phyloP scores from a whole-genome alignment of 1,140 invertebrate species.

The Metaphire vulgaris region DNA sequence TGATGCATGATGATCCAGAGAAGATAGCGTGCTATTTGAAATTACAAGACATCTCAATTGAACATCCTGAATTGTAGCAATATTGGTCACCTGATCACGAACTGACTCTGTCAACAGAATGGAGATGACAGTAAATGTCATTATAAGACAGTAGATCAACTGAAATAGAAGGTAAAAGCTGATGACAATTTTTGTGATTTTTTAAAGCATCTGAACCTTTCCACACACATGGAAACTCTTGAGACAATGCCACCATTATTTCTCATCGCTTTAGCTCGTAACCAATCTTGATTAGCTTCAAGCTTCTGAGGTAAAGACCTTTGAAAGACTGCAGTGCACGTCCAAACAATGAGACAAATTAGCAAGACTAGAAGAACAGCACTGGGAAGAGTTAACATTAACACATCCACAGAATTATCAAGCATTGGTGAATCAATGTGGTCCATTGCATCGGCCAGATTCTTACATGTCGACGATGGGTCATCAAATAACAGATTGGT shows the following conservation, averaged over 20 bases:
- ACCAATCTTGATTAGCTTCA: background rate
- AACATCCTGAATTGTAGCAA: background rate
- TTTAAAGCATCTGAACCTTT: background rate
- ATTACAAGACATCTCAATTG: background rate
- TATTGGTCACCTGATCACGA: background rate
- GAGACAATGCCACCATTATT: background rate
- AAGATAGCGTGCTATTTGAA: background rate
- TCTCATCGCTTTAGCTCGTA: background rate
- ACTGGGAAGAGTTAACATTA: background rate
- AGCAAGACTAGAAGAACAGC: background rate
- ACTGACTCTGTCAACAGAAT: background rate
- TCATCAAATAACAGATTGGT: background rate
- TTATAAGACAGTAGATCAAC: background rate
- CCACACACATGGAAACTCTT: background rate
- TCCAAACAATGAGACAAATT: background rate
- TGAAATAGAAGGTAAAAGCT: background rate
- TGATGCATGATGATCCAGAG: background rate
- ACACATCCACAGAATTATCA: background rate
- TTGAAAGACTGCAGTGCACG: background rate
- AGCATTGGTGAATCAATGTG: background rate
- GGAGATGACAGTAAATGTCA: background rate
- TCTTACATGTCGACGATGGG: background rate
- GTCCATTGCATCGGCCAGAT: background rate
- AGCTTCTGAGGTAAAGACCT: background rate
- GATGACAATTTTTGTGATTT: background rate